Evolutionary conservation across 1,140 invertebrate species (phyloP).

Genomic region (Drosophila suzukii): DNA sequence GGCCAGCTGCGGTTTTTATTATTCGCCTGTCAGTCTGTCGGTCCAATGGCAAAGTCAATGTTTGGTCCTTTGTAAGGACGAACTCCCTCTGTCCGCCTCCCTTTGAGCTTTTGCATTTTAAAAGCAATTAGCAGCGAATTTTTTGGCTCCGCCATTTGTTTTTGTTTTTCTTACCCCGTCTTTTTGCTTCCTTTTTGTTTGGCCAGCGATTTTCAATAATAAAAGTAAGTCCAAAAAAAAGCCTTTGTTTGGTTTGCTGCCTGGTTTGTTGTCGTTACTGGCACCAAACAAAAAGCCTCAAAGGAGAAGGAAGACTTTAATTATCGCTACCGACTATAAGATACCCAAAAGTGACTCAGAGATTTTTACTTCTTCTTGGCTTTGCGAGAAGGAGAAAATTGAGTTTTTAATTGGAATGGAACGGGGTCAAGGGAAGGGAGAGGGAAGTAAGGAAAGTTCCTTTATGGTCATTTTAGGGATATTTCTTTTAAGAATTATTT

Average conservation of each 20-base stretch:
- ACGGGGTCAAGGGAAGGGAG: neutral
- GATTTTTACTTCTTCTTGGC: slow-evolving; percentile 7
- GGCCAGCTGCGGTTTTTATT: slow-evolving; percentile 75
- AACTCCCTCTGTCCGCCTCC: slow-evolving; percentile 17
- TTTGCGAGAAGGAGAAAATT: slow-evolving; percentile 19
- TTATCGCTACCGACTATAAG: slow-evolving; percentile 28
- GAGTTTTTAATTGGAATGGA: slow-evolving; percentile 34
- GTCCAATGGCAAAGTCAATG: slow-evolving; percentile 68
- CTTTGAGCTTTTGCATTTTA: slow-evolving; percentile 75
- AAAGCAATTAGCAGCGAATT: slow-evolving; percentile 81
- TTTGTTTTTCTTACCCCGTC: slow-evolving; percentile 57
- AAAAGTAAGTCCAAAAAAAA: slow-evolving; percentile 57
- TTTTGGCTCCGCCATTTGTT: slow-evolving; percentile 63
- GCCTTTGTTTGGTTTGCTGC: slow-evolving; percentile 35
- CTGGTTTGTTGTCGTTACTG: slow-evolving; percentile 43
- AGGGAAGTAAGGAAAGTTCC: neutral
- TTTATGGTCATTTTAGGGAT: neutral
- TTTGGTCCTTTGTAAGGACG: slow-evolving; percentile 57
- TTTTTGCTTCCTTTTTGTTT: slow-evolving; percentile 16
- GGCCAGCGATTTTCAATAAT: slow-evolving; percentile 71
- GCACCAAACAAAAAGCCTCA: slow-evolving; percentile 21
- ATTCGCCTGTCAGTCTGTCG: slow-evolving; percentile 21
- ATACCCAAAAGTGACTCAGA: slow-evolving; percentile 15
- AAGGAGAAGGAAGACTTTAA: slow-evolving; percentile 14
- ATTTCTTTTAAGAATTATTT: neutral